Conservation (phyloP, 2,113 vertebrate species). For the Macrotis lagotis region DNA sequence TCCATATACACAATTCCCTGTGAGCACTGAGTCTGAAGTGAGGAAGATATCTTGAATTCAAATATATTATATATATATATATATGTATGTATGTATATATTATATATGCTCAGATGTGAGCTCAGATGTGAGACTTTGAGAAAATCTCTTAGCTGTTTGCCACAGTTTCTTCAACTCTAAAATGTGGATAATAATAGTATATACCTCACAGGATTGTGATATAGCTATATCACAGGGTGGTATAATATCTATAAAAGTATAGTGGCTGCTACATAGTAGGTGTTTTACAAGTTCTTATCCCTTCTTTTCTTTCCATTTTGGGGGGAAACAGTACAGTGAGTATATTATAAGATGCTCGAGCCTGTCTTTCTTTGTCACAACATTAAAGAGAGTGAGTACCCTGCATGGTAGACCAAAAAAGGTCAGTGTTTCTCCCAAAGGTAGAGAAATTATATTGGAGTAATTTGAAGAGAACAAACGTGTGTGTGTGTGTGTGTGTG, state of each 20-base stretch:
- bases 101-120: no score
- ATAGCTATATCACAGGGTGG: no score
- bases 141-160: not conserved
- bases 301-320: not conserved
- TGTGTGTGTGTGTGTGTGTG: no score
- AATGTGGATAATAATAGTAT: not conserved
- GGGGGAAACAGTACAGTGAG: not conserved
- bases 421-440: not conserved
- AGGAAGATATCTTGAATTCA: not conserved
- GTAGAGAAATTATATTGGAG: not conserved
- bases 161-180: not conserved
- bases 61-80: no score
- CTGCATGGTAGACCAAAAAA: not conserved
- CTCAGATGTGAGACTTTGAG: not conserved
- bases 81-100: no score
- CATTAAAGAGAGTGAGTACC: not conserved
- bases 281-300: not conserved
- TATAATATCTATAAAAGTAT: not conserved
- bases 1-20: not conserved
- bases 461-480: not conserved
- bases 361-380: not conserved
- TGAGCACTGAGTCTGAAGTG: not conserved
- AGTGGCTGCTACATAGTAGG: not conserved
- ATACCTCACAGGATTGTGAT: not conserved
- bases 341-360: not conserved